phyloP scores from a whole-genome alignment of 2,888 invertebrate species.

The Phytoseiulus persimilis region DNA sequence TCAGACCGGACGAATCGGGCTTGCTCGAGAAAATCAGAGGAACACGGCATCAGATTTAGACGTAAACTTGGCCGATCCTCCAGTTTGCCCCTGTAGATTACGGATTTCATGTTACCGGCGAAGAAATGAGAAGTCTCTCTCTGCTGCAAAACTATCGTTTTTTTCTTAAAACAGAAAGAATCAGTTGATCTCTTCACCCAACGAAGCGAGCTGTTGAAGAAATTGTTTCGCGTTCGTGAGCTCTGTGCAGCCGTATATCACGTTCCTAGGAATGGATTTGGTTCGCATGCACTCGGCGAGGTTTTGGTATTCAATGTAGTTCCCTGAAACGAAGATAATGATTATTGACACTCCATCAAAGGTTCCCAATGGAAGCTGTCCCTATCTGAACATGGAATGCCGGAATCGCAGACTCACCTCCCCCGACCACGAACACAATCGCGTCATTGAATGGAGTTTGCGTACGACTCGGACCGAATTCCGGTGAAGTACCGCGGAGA shows the following conservation, averaged over 20 bases:
- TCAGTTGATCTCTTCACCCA: slow-evolving; percentile 30
- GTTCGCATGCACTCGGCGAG: slow-evolving; percentile 86
- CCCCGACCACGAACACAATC: slow-evolving; percentile 80
- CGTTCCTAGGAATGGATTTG: slow-evolving; percentile 53
- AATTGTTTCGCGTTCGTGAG: slow-evolving; percentile 88
- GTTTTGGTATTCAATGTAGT: slow-evolving; percentile 99
- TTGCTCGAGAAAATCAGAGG: too few relatives aligned
- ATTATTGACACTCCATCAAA: slow-evolving; percentile 52
- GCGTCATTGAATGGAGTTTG: slow-evolving; percentile 59
- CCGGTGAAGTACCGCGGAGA: slow-evolving; percentile 57
- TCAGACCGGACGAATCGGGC: too few relatives aligned
- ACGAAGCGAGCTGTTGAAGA: slow-evolving; percentile 61
- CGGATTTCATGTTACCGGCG: too few relatives aligned
- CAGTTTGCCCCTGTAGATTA: too few relatives aligned
- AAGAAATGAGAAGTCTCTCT: too few relatives aligned
- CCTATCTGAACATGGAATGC: not conserved
- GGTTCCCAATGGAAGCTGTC: slow-evolving; percentile 50
- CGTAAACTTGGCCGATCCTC: too few relatives aligned
- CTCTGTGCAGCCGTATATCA: slow-evolving; percentile 91
- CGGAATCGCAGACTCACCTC: slow-evolving; percentile 53
- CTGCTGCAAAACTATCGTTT: not conserved
- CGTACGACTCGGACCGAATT: slow-evolving; percentile 44
- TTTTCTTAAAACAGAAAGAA: not conserved
- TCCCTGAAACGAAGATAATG: slow-evolving; percentile 54
- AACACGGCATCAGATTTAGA: too few relatives aligned